Evolutionary conservation across 92 coral and sea anemone species (phyloP).

Genomic region (Epizoanthus stellaris): DNA sequence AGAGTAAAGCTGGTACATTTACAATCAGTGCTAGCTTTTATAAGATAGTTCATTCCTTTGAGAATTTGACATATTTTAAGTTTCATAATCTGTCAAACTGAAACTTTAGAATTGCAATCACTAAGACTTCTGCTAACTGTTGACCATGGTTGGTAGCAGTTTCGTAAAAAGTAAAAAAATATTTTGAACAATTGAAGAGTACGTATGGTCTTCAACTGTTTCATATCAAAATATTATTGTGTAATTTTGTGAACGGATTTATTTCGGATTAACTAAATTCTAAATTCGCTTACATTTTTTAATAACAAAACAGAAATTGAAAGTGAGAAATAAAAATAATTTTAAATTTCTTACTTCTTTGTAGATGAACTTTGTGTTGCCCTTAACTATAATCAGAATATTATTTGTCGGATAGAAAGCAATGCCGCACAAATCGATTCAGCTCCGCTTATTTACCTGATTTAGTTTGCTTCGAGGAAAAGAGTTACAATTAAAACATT

Average conservation of each 20-base stretch:
- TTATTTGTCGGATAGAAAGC: too few species aligned
- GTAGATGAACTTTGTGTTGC: too few species aligned
- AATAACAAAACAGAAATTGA: not conserved
- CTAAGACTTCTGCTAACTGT: too few species aligned
- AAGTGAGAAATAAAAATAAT: too few species aligned
- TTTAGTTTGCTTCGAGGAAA: not conserved
- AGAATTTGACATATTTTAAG: slow-evolving; percentile 12
- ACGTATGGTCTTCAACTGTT: not conserved
- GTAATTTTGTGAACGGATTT: not conserved
- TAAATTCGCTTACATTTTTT: slow-evolving; percentile 3
- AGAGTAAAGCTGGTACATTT: not conserved
- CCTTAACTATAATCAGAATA: too few species aligned
- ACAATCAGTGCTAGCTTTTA: not conserved
- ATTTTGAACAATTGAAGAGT: not conserved
- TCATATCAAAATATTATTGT: not conserved
- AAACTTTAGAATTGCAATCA: too few species aligned
- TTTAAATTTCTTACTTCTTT: too few species aligned
- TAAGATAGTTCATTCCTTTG: not conserved
- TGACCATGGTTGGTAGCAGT: too few species aligned
- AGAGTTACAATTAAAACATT: slow-evolving; percentile 1
- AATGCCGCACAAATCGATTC: not conserved
- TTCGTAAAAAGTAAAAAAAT: not conserved
- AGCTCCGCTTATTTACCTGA: not conserved
- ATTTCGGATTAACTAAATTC: not conserved
- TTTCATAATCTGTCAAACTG: not conserved